Evolutionary conservation across 2,113 vertebrate genomes (phyloP).

Genomic region (Xiphophorus maculatus): DNA sequence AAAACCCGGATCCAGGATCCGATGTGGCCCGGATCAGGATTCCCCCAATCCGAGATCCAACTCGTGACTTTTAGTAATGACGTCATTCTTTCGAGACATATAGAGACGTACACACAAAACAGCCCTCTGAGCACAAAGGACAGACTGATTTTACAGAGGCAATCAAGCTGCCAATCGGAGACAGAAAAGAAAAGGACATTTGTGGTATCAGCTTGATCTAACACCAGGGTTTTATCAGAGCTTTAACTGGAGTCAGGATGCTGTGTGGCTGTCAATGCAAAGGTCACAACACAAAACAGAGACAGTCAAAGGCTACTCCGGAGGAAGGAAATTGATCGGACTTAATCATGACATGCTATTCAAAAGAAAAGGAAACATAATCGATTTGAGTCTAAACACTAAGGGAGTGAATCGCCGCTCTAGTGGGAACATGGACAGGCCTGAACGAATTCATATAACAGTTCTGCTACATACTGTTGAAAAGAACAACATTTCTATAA

Average conservation of each 20-base stretch:
- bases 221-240: slow-evolving; percentile 4
- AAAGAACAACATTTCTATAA: background rate
- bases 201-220: slow-evolving; percentile 29
- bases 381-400: background rate
- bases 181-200: slow-evolving; percentile 19
- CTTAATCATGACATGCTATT: background rate
- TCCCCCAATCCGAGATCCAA: slow-evolving; percentile 33
- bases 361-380: background rate
- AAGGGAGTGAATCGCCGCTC: background rate
- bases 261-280: slow-evolving; percentile 7
- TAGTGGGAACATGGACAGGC: background rate
- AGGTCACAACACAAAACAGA: slow-evolving; percentile 42
- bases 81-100: slow-evolving; percentile 33
- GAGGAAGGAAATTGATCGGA: slow-evolving; percentile 16
- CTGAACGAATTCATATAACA: background rate
- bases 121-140: background rate
- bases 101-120: background rate
- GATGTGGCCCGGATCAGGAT: slow-evolving; percentile 53
- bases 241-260: slow-evolving; percentile 35
- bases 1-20: slow-evolving; percentile 66
- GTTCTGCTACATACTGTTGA: background rate
- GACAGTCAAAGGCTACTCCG: background rate
- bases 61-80: slow-evolving; percentile 31
- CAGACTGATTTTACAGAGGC: slow-evolving; percentile 15
- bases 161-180: slow-evolving; percentile 9